These are phyloP conservation scores for Chloroceryle inda DNA, from an alignment of 2,797 vertebrate genomes.

Conservation along the genomic window DNA sequence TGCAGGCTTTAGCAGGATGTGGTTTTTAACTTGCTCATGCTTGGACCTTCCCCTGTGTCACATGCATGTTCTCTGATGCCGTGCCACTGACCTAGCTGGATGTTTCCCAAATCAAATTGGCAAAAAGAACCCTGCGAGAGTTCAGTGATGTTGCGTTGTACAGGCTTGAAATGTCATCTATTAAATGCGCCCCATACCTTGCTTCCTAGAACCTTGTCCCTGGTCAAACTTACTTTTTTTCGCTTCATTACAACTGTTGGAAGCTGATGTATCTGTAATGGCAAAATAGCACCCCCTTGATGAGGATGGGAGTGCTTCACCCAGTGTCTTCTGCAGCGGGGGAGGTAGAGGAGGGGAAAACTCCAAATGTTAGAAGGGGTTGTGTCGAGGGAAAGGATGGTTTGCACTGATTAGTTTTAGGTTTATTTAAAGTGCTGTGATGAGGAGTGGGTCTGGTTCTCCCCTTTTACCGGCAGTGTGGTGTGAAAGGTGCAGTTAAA, in stretches of 20 bases:
- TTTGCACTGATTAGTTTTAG: too few relatives aligned
- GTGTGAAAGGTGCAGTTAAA: background rate
- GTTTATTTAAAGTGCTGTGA: background rate
- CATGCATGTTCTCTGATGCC: background rate
- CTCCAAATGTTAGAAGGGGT: accelerated
- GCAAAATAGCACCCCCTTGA: background rate
- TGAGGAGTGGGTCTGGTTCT: background rate
- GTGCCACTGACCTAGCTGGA: background rate
- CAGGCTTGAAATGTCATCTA: conserved; percentile 34
- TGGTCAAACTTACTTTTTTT: background rate
- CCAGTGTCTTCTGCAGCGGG: accelerated
- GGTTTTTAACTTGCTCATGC: conserved; percentile 12
- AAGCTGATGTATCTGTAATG: background rate
- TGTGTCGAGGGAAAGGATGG: background rate
- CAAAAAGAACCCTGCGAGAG: background rate
- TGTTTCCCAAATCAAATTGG: background rate
- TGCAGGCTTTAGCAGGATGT: conserved; percentile 7
- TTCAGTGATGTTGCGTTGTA: conserved; percentile 5
- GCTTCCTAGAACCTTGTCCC: conserved; percentile 16
- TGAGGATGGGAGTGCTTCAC: background rate
- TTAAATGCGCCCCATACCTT: conserved; percentile 36
- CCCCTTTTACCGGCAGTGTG: accelerated
- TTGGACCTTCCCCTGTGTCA: background rate
- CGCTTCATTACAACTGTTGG: accelerated
- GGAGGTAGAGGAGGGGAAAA: background rate